Base-by-base conservation (phyloP, 2,888 invertebrate genomes). In the Drosophila rellima region DNA sequence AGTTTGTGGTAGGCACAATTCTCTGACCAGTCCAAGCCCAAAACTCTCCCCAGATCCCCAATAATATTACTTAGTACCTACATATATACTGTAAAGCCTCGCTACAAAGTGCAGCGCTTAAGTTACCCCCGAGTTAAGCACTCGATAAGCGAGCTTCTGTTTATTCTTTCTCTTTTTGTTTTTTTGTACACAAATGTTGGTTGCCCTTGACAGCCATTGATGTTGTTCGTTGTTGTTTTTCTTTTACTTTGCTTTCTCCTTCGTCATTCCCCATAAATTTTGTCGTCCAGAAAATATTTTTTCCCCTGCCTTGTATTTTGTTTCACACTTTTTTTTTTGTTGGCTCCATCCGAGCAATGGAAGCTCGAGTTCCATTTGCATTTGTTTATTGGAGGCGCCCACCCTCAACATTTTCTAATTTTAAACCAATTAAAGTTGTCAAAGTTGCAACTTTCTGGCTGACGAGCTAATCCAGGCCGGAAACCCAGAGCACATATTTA, bases 371-470 rank as follows among this genome's bases (percentile, higher is more conserved):
- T 70, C 33, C 51, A 71, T 75, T 78, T 70, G 66, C 74, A 78
- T 78, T 78, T 78, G 70, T 78, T 77, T 77, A 76, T 76, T 56
- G 77, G 44, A 59, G 47, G 39, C 45, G 55, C 33, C 20, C 61
- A 52, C 47, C 61, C 62, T 73, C 39, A 55, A 62, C 48, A 70
- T 63, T 75, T 75, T 78, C 65, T 78, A 78, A 87, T 84, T 87
- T 84, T 84, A 84, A 84, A 84, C 82, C 82, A 84, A 87, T 84
- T 84, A 82, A 87, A 84, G 85, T 87, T 84, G 82, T 78, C 80
- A 75, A 84, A 84, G 78, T 75, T 78, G 66, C 77, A 67, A 72
- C 66, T 79, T 80, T 62, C 45, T 33, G 62, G 23, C 63, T 66
- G 78, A 79, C 62, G 63, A 81, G 73, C 87, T 87, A 84, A 87